Evolutionary conservation across 1,140 invertebrate species (phyloP).

Genomic region (Aculops lycopersici): DNA sequence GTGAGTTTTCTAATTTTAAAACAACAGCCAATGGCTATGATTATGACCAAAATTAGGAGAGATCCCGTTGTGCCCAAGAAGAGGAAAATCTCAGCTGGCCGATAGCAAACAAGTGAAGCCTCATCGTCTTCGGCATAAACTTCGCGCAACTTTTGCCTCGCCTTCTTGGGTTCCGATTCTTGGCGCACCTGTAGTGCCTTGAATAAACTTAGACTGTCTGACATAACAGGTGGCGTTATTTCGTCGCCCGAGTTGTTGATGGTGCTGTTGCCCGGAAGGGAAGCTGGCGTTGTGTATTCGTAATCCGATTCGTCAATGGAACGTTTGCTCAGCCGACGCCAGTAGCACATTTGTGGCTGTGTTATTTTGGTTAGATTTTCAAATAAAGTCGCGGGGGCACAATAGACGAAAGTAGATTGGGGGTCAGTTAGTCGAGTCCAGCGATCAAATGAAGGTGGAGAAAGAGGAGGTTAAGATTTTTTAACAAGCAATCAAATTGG

Average conservation of each 20-base stretch:
- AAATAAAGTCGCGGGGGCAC: no score
- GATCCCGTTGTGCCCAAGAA: not conserved
- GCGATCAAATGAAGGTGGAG: no score
- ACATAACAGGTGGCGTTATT: constrained; percentile 16
- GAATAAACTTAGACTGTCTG: constrained; percentile 57
- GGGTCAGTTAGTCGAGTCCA: no score
- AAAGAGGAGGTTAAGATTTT: no score
- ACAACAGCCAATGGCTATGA: not conserved
- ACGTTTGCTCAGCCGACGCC: constrained; percentile 25
- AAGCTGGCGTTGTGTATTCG: constrained; percentile 11
- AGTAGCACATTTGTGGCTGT: constrained; percentile 64
- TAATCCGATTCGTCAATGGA: constrained; percentile 14
- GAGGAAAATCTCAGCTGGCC: not conserved
- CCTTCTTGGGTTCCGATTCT: constrained; percentile 32
- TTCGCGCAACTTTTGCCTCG: not conserved
- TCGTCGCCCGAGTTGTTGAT: not conserved
- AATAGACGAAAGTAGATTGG: no score
- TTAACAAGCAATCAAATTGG: no score
- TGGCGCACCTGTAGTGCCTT: constrained; percentile 52
- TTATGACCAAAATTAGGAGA: not conserved
- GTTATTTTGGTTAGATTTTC: constrained; percentile 8
- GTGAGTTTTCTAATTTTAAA: not conserved
- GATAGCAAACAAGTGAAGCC: not conserved
- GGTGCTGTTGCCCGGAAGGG: constrained; percentile 4
- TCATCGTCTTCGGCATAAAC: not conserved